Evolutionary conservation across 1,140 invertebrate genomes (phyloP), one percentile per base, ranked within the genome.

Genomic region (Drosophila albomicans): DNA sequence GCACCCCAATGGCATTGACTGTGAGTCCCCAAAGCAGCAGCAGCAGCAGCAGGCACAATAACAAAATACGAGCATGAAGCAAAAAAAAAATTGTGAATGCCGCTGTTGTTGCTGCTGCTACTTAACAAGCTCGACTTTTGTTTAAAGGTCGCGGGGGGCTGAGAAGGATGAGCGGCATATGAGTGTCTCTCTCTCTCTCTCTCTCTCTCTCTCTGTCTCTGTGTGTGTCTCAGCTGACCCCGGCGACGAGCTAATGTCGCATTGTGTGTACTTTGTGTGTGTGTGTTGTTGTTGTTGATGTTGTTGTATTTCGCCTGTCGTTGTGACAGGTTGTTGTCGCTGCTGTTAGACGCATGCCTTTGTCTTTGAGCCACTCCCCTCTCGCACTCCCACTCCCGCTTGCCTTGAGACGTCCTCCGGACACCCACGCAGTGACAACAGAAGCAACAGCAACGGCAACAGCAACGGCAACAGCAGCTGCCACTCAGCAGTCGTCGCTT

Each of bases 271-370:
- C 75, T 75, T 65, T 69, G 45, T 49, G 46, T 77, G 61, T 64
- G 6, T 32, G 30, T 32, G 30, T 32, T 5, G 15, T 15, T 15
- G 15, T 15, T 32, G 30, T 25, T 25, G 20, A 3, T 25, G 20
- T 25, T 32, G 30, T 32, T 32, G 30, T 74, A 59, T 65, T 45
- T 20, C 56, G 59, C 41, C 79, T 87, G 79, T 85, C 86, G 79
- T 80, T 56, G 79, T 87, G 82, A 87, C 82, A 87, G 82, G 84
- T 87, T 84, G 85, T 78, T 87, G 84, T 88, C 84, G 84, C 75
- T 70, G 79, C 75, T 68, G 71, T 66, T 88, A 71, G 82, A 80
- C 73, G 84, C 77, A 81, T 79, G 79, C 79, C 80, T 87, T 87
- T 82, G 82, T 86, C 85, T 87, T 65, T 65, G 61, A 61, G 78